phyloP scores from a whole-genome alignment of 2,888 invertebrate genomes.

The Zhengitettix transpicula region DNA sequence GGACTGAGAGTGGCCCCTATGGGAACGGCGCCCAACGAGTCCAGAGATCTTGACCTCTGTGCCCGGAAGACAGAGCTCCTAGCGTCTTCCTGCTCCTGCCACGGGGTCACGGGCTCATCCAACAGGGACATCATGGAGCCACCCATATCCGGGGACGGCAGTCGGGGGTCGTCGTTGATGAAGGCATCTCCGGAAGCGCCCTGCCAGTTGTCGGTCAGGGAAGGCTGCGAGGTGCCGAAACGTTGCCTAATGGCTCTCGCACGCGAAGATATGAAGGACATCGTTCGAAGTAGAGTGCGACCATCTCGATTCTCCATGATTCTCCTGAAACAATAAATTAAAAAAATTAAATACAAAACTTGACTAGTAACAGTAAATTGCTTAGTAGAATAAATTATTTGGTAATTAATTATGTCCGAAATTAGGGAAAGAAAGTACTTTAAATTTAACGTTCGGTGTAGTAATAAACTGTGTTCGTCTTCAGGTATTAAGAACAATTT shows the following conservation, averaged over 20 bases:
- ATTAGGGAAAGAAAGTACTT: not conserved
- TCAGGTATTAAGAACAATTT: too few relatives aligned
- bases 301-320: constrained; percentile 10
- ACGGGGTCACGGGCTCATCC: constrained; percentile 4
- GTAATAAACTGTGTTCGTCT: too few relatives aligned
- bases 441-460: not conserved
- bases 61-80: constrained; percentile 2
- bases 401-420: not conserved
- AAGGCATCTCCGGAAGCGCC: constrained; percentile 1
- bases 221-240: constrained; percentile 12
- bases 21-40: constrained; percentile 9
- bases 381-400: not conserved
- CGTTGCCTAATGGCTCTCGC: constrained; percentile 12
- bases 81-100: not conserved
- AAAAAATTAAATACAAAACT: not conserved
- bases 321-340: not conserved
- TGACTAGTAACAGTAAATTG: not conserved
- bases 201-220: constrained; percentile 13
- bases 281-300: constrained; percentile 7
- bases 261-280: constrained; percentile 13
- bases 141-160: constrained; percentile 10
- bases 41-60: constrained; percentile 14
- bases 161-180: constrained; percentile 7
- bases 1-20: constrained; percentile 1
- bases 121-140: constrained; percentile 12